Base-by-base conservation (phyloP, 2,113 vertebrate species). In the Grammomys dolichurus region DNA sequence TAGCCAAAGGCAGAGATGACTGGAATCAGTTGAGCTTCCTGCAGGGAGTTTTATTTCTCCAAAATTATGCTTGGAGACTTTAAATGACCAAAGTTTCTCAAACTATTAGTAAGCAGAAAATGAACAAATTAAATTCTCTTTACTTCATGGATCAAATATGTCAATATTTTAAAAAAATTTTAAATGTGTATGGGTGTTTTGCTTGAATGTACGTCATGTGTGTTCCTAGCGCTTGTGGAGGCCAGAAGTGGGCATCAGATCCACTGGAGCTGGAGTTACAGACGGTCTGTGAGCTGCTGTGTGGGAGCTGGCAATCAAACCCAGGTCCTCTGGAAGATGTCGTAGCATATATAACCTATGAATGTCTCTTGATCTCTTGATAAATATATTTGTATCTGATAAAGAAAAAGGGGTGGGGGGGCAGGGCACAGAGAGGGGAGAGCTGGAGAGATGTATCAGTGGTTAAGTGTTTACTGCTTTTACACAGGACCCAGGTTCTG, bases 51-150 rank as follows among this genome's bases (percentile, higher is more conserved):
- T 95, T 51, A 87, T 93, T 88, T 93, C 82, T 81, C 43, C 72
- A 65, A 86, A 94, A 88, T 87, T 88, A 80, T 88, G 58, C 48
- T 81, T 56, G 70, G n/a, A 63, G 85, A 90, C n/a, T 91, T 93
- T 90, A 95, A 92, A 80, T 90, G 56, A 60, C 85, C 33, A 90
- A 17, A 1, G 36, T 88, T 92, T 93, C 56, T 90, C 48, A 76
- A 81, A 91, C 33, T 76, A 90, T 69, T 43, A 54, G 17, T 78
- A 81, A 96, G 51, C 31, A 97, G 88, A 95, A 93, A 96, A 80
- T 48, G 85, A 95, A 54, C 63, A 96, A 95, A 90, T 95, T 76
- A 87, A 87, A 84, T 90, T 93, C 70, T 81, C 95, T 65, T 81
- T 87, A 89, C 77, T 65, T 95, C 90, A 76, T 88, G 20, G 16